Base-by-base conservation (phyloP, 2,797 vertebrate species). In the Nyctalus aviator region DNA sequence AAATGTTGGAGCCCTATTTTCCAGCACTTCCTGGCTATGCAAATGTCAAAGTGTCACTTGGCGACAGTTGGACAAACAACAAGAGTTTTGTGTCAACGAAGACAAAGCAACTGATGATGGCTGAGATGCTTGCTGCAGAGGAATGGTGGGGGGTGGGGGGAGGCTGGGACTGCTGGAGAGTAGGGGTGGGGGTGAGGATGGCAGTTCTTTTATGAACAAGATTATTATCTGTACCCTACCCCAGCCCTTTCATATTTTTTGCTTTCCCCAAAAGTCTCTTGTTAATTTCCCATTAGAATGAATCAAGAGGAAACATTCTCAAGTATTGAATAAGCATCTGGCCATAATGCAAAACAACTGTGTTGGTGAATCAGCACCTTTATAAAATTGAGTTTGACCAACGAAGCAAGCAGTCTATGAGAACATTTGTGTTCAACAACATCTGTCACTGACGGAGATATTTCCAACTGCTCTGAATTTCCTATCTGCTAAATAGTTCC, bases 21-120 rank as follows among this genome's bases (percentile, higher is more conserved):
- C 79, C 94, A 97, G 75, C 79, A 95, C 84, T 97, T 97, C 95
- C 95, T 97, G 87, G 48, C 62, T 92, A 97, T 90, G 79, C 96
- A 95, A 95, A 97, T 44, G 8, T 96, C 94, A 96, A 89, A 97
- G 90, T 95, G 94, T 71, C 76, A 89, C 93, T 97, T 98, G 96
- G 95, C 96, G 97, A 97, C 17, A 94, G 86, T 88, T 20, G 96
- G 95, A 96, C 94, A 97, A 94, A 93, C 94, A 96, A 97, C 83
- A 84, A 84, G 93, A 97, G 68, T 82, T 94, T 91, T 78, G 48
- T 97, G 78, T 94, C 95, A 44, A 84, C 50, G 0, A 2, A 97
- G 44, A 96, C 96, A 97, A 96, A 68, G 32, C 96, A 94, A 97
- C 94, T 86, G 96, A 90, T 57, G 46, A 84, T 97, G 79, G 82